Conservation (phyloP, 2,113 vertebrate species). For the Etia nguti region DNA sequence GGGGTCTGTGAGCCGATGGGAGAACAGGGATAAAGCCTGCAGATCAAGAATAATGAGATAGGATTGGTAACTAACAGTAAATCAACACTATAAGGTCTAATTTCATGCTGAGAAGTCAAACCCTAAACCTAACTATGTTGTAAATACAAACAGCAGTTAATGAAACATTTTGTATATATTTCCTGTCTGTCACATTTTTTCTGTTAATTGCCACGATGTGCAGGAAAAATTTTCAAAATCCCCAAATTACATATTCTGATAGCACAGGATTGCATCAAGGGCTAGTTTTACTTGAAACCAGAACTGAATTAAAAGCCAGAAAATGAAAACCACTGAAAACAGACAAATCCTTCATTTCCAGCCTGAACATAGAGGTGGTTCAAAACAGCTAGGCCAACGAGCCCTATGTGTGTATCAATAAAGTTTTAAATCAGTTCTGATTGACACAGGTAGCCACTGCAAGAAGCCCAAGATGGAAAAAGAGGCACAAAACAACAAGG, state of each 20-base stretch:
- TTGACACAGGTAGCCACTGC: not conserved
- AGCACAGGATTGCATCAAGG: not conserved
- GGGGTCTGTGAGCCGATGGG: not conserved
- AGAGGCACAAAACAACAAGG: not conserved
- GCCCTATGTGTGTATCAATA: not conserved
- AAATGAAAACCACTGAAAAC: not conserved
- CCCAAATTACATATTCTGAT: not conserved
- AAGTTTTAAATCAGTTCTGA: not conserved
- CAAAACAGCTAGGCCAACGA: not conserved
- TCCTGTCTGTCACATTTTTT: not conserved
- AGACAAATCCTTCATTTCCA: not conserved
- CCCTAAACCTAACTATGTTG: not conserved
- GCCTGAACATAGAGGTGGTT: accelerated
- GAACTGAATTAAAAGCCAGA: not conserved
- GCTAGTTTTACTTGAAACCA: not conserved
- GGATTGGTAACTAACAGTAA: not conserved
- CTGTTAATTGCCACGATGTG: not conserved
- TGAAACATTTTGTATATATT: not conserved
- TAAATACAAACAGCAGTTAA: not conserved
- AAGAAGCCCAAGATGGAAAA: not conserved
- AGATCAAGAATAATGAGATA: not conserved
- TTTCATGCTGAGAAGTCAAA: not conserved
- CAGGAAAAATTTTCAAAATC: not conserved
- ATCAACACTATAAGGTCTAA: not conserved
- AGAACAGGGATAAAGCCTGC: not conserved